phyloP scores from a whole-genome alignment of 2,888 invertebrate species.

The Spisula solida region DNA sequence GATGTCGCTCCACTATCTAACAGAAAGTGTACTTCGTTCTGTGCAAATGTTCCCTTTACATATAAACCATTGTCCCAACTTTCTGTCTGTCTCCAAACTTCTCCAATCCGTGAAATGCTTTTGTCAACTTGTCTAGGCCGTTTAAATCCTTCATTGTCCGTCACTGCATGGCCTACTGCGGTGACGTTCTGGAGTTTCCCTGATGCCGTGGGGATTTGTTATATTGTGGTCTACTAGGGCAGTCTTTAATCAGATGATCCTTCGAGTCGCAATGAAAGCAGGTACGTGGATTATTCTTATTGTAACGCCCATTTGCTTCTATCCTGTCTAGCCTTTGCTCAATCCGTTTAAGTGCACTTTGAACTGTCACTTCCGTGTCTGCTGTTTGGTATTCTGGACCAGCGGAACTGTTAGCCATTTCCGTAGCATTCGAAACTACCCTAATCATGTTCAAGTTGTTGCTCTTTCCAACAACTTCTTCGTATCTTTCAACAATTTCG shows the following conservation, averaged over 20 bases:
- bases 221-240: slow-evolving; percentile 1
- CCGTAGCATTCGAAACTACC: no score
- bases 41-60: background rate
- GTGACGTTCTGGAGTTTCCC: slow-evolving; percentile 42
- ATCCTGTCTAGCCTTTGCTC: no score
- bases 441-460: no score
- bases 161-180: slow-evolving; percentile 48
- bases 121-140: slow-evolving; percentile 19
- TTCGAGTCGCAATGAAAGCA: slow-evolving; percentile 1
- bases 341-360: no score
- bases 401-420: no score
- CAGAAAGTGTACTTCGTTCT: background rate
- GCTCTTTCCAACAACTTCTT: no score
- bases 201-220: background rate
- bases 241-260: slow-evolving; percentile 30
- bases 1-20: slow-evolving; percentile 49
- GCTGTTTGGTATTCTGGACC: no score
- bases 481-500: no score
- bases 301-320: no score
- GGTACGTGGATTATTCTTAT: no score
- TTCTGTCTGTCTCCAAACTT: slow-evolving; percentile 1
- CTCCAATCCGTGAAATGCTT: slow-evolving; percentile 15
- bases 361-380: no score
- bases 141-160: background rate
- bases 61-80: slow-evolving; percentile 49